Evolutionary conservation across 2,113 vertebrate genomes (phyloP).

Genomic region (Suncus etruscus): DNA sequence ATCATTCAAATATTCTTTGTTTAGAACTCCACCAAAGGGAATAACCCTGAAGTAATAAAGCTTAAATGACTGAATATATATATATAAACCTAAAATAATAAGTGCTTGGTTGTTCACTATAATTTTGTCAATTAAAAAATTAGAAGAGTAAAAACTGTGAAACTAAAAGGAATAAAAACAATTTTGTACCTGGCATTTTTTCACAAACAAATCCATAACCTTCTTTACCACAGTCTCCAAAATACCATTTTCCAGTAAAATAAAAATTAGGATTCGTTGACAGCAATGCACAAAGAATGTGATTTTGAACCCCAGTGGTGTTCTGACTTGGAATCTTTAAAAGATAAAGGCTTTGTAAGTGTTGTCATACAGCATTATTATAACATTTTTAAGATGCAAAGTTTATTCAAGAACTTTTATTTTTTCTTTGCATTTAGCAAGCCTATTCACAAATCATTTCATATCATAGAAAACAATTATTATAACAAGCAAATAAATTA

Average conservation of each 20-base stretch:
- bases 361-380: constrained; percentile 15
- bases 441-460: constrained; percentile 41
- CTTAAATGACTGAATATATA: not conserved
- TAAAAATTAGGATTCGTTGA: constrained; percentile 94
- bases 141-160: not conserved
- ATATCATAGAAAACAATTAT: constrained; percentile 51
- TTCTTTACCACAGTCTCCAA: constrained; percentile 91
- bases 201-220: constrained; percentile 95
- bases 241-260: constrained; percentile 96
- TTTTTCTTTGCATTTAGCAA: constrained; percentile 64
- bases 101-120: not conserved
- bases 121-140: constrained; percentile 1
- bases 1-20: not conserved
- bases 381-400: constrained; percentile 30
- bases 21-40: not conserved
- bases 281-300: constrained; percentile 90
- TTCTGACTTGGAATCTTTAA: constrained; percentile 84
- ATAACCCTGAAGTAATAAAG: not conserved
- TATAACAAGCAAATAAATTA: constrained; percentile 53
- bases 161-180: constrained; percentile 67
- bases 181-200: constrained; percentile 91
- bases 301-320: constrained; percentile 73
- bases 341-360: constrained; percentile 53
- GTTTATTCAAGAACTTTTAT: constrained; percentile 56
- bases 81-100: not conserved